phyloP scores from a whole-genome alignment of 2,797 vertebrate species.

The Periophthalmus magnuspinnatus region DNA sequence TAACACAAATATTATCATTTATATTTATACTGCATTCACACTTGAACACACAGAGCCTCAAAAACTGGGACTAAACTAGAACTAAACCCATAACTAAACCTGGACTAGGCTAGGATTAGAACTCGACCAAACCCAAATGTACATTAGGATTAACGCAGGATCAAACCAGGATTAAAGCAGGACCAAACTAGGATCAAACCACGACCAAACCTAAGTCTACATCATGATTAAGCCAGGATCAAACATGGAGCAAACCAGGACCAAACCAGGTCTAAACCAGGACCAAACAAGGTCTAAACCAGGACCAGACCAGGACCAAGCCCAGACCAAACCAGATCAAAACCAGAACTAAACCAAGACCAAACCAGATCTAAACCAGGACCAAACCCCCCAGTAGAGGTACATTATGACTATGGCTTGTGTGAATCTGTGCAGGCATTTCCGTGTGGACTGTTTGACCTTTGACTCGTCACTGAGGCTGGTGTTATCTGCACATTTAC shows the following conservation, averaged over 20 bases:
- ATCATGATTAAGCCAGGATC: too few species aligned
- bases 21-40: too few species aligned
- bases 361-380: not conserved
- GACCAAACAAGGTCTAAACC: too few species aligned
- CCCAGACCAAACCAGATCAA: not conserved
- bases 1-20: too few species aligned
- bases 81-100: too few species aligned
- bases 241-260: too few species aligned
- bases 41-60: too few species aligned
- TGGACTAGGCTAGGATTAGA: not conserved
- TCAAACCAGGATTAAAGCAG: not conserved
- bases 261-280: too few species aligned
- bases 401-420: not conserved
- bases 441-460: conserved; percentile 14
- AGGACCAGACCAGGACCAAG: not conserved
- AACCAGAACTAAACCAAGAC: not conserved
- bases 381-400: not conserved
- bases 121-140: not conserved
- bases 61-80: too few species aligned
- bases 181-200: not conserved
- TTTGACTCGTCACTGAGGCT: conserved; percentile 28
- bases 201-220: too few species aligned
- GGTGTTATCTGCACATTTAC: conserved; percentile 57
- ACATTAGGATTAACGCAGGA: not conserved
- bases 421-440: conserved; percentile 33